Percentiles rank a stretch among this genome's conserved stretches.
Conservation (phyloP, 2,797 vertebrate genomes). For the Sebastes diaconus region DNA sequence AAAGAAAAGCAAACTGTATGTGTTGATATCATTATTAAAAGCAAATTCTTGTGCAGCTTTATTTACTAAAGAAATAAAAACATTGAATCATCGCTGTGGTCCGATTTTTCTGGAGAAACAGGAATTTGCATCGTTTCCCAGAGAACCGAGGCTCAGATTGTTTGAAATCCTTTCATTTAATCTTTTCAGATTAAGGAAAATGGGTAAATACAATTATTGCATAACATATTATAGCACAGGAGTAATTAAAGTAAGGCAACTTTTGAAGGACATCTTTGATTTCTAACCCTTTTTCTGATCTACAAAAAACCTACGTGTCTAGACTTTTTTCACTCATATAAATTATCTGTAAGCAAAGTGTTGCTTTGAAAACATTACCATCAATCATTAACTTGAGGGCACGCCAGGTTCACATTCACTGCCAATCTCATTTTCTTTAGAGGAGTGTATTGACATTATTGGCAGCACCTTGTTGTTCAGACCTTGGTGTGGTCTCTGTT, state of each 20-base stretch:
- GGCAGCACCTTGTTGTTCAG: neutral
- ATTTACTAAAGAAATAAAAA: slow-evolving; percentile 44
- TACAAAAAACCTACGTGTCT: neutral
- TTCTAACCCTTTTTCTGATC: neutral
- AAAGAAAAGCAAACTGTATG: neutral
- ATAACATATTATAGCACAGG: neutral
- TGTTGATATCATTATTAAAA: slow-evolving; percentile 8
- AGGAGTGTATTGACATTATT: neutral
- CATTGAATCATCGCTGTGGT: neutral
- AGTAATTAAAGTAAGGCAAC: neutral
- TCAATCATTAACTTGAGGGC: slow-evolving; percentile 25
- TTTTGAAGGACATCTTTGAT: neutral
- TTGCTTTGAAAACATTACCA: slow-evolving; percentile 7
- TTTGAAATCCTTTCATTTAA: neutral
- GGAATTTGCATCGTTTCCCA: neutral
- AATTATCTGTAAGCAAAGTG: neutral
- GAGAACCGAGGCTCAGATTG: neutral
- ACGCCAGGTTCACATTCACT: slow-evolving; percentile 14
- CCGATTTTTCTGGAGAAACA: neutral
- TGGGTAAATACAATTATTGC: neutral
- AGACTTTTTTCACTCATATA: neutral
- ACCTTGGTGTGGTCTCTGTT: neutral
- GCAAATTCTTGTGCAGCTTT: slow-evolving; percentile 2
- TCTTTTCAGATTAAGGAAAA: neutral
- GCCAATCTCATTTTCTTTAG: slow-evolving; percentile 19